phyloP scores from a whole-genome alignment of 2,888 invertebrate genomes.

The Cryptus viduatorius region DNA sequence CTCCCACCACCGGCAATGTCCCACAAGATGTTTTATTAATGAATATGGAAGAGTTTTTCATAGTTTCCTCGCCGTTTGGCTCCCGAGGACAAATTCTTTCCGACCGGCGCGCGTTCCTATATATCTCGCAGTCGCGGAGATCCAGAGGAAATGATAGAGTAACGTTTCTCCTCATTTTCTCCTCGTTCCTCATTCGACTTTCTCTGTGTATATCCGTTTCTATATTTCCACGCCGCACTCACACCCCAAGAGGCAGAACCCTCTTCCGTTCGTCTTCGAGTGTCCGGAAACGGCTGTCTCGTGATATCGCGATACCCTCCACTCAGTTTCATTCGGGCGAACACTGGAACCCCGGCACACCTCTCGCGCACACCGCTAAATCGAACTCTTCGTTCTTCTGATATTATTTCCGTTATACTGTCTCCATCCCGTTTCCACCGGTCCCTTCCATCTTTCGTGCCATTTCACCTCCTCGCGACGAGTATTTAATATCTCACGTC shows the following conservation, averaged over 20 bases:
- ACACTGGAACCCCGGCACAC: neutral
- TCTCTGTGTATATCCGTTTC: slow-evolving; percentile 32
- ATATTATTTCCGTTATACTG: slow-evolving; percentile 60
- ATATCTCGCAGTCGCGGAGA: neutral
- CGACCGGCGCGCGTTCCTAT: neutral
- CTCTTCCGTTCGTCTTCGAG: neutral
- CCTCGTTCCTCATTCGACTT: slow-evolving; percentile 38
- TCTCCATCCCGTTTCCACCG: slow-evolving; percentile 2
- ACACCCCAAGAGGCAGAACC: neutral
- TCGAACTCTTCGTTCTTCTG: slow-evolving; percentile 13
- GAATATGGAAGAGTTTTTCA: slow-evolving; percentile 62
- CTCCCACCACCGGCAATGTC: neutral
- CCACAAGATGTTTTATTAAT: slow-evolving; percentile 65
- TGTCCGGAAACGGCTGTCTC: slow-evolving; percentile 3
- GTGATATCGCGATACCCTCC: neutral
- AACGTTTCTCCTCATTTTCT: slow-evolving; percentile 27
- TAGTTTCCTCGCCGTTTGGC: slow-evolving; percentile 62
- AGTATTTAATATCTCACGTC: slow-evolving; percentile 61
- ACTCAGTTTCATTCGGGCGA: neutral
- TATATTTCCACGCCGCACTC: neutral
- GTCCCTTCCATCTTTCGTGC: slow-evolving; percentile 17
- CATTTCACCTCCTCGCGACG: slow-evolving; percentile 50
- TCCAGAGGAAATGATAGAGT: neutral
- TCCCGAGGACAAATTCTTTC: slow-evolving; percentile 16
- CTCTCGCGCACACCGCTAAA: neutral